Evolutionary conservation across 2,888 invertebrate species (phyloP).

Genomic region (Melinopterus prodromus): DNA sequence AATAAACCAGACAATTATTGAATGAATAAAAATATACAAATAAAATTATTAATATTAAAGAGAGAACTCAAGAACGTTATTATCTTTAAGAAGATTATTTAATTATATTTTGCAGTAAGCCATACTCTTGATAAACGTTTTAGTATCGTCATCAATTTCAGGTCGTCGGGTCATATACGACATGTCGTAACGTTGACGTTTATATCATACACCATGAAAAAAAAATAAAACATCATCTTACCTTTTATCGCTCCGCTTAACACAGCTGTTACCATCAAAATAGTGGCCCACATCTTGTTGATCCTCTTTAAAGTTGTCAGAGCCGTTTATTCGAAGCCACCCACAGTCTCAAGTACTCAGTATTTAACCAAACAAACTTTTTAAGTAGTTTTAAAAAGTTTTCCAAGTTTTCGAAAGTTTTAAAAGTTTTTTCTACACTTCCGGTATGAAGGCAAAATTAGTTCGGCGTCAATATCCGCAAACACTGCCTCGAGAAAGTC

Average conservation of each 20-base stretch:
- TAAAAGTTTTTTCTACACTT: not conserved
- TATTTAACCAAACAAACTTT: conserved; percentile 4
- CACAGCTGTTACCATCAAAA: not conserved
- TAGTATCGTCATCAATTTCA: not conserved
- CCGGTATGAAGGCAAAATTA: not conserved
- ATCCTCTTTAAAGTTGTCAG: not conserved
- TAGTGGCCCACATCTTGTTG: not conserved
- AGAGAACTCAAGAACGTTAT: too few species aligned
- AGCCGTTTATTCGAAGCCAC: not conserved
- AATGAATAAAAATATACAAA: too few species aligned
- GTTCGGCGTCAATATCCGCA: not conserved
- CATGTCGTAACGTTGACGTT: not conserved
- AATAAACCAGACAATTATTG: too few species aligned
- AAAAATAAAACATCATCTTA: not conserved
- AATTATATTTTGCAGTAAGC: not conserved
- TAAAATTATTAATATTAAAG: too few species aligned
- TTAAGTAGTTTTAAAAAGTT: not conserved
- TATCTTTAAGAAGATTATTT: not conserved
- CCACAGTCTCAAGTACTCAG: not conserved
- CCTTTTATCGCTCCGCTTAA: not conserved
- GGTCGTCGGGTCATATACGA: not conserved
- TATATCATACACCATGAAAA: not conserved
- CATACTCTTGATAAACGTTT: not conserved
- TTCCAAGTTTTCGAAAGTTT: not conserved
- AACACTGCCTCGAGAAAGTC: not conserved